Conservation (phyloP, 2,113 vertebrate genomes). For the Oncorhynchus mykiss region DNA sequence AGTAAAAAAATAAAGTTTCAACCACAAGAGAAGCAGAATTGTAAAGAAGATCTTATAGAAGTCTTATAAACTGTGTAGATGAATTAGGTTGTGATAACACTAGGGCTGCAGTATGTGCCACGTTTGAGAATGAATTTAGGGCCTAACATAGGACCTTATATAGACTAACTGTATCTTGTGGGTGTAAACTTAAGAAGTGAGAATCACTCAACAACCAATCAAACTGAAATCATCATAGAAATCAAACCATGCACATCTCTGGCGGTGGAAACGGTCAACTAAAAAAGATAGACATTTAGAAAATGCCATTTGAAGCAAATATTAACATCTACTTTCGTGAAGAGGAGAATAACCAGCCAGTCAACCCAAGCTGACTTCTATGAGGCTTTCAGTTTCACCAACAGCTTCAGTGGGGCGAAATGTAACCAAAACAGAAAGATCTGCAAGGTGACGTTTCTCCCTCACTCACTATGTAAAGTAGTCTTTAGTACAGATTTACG, state of each 20-base stretch:
- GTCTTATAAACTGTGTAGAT: background rate
- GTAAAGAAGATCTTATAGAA: no score
- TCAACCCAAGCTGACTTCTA: slow-evolving; percentile 19
- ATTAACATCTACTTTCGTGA: background rate
- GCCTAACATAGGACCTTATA: background rate
- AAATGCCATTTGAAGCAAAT: background rate
- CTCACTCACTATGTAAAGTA: slow-evolving; percentile 10
- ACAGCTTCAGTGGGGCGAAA: slow-evolving; percentile 7
- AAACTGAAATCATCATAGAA: slow-evolving; percentile 52
- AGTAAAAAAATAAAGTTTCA: slow-evolving; percentile 12
- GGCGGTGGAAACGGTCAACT: background rate
- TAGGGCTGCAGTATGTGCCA: background rate
- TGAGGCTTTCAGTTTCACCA: slow-evolving; percentile 49
- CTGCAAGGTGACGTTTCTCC: slow-evolving; percentile 27
- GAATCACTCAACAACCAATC: slow-evolving; percentile 10
- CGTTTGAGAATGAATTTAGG: background rate
- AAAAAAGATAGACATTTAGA: background rate
- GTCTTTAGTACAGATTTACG: slow-evolving; percentile 46
- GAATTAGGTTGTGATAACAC: background rate
- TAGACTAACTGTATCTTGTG: slow-evolving; percentile 5
- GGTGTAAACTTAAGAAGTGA: slow-evolving; percentile 17
- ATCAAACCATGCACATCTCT: slow-evolving; percentile 5
- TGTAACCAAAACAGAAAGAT: slow-evolving; percentile 12
- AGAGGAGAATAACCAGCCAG: background rate
- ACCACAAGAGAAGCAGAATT: slow-evolving; percentile 37